Evolutionary conservation across 2,797 vertebrate genomes (phyloP).

Genomic region (Rhincodon typus): DNA sequence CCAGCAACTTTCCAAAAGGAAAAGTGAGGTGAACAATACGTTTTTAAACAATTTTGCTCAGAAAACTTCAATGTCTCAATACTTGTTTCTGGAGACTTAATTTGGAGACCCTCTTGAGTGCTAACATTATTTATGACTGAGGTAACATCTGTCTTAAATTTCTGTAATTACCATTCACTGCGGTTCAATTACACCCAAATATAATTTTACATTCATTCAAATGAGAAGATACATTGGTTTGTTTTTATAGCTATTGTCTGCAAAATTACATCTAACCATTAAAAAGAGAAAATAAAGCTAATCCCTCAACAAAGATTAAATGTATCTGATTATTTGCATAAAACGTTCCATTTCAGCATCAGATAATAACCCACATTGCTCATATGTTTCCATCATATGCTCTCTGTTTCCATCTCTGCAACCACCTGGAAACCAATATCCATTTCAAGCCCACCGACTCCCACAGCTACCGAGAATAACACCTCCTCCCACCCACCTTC

Average conservation of each 20-base stretch:
- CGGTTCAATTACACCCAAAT: not conserved
- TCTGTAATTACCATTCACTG: not conserved
- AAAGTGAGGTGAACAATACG: not conserved
- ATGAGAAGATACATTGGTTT: not conserved
- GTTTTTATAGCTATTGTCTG: not conserved
- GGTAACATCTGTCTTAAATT: not conserved
- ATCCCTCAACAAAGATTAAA: not conserved
- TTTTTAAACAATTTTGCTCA: not conserved
- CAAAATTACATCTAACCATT: not conserved
- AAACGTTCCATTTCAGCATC: not conserved
- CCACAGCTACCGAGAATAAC: too few species aligned
- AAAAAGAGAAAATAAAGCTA: not conserved
- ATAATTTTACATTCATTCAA: conserved; percentile 18
- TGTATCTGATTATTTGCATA: not conserved
- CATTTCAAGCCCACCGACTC: too few species aligned
- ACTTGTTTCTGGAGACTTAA: not conserved
- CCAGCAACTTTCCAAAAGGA: not conserved
- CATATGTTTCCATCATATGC: too few species aligned
- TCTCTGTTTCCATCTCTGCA: too few species aligned
- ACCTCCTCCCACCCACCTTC: too few species aligned
- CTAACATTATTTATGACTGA: not conserved
- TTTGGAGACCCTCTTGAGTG: not conserved
- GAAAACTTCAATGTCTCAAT: not conserved
- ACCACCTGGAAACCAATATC: too few species aligned
- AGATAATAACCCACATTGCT: not conserved